A percentile compares a stretch with the other conserved stretches of the same genome.
These are phyloP conservation scores for Hemiprocne comata DNA, from an alignment of 2,113 vertebrate species.

Conservation along the genomic window DNA sequence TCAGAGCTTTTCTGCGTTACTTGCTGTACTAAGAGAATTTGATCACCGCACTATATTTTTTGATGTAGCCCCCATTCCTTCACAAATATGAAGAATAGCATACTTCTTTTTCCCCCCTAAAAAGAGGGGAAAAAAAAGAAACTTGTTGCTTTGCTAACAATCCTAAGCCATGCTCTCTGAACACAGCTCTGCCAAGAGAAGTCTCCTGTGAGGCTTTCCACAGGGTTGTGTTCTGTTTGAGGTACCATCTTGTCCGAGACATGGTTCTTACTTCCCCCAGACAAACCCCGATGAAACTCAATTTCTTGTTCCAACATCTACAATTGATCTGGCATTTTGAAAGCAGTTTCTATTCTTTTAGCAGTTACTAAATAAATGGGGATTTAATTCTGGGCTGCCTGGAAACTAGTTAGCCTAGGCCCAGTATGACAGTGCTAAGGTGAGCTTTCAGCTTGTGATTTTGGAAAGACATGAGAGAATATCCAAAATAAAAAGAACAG, in stretches of 20 bases:
- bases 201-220: not conserved
- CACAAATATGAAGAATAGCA: not conserved
- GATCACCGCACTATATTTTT: not conserved
- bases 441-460: not conserved
- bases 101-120: not conserved
- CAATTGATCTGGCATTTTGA: constrained; percentile 1
- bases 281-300: constrained; percentile 9
- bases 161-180: not conserved
- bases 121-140: not conserved
- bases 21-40: not conserved
- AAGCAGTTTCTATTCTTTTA: constrained; percentile 6
- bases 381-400: not conserved
- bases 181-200: not conserved
- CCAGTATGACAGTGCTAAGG: not conserved
- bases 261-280: not conserved
- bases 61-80: not conserved
- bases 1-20: not conserved
- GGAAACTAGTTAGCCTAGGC: not conserved
- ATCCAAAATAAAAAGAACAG: not conserved
- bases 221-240: not conserved
- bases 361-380: not conserved
- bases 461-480: not conserved
- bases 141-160: not conserved
- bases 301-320: constrained; percentile 2
- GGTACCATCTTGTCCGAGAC: not conserved